Percentiles rank a stretch among this genome's conserved stretches.
phyloP scores from a whole-genome alignment of 2,888 invertebrate genomes.

The Erannis defoliaria region DNA sequence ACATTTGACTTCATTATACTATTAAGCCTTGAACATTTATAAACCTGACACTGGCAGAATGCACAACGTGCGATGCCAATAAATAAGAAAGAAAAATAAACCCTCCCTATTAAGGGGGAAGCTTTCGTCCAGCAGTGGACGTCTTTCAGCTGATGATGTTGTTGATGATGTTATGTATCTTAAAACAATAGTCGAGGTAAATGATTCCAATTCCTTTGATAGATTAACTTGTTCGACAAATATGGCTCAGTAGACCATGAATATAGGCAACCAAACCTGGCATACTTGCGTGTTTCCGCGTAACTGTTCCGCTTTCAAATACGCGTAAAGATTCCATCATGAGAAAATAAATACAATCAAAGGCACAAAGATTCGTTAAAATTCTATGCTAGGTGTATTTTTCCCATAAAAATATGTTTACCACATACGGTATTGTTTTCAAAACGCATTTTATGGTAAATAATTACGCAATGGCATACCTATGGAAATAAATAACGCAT shows the following conservation, averaged over 20 bases:
- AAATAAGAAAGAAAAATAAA: too few species aligned
- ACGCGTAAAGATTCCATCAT: neutral
- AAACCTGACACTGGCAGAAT: too few species aligned
- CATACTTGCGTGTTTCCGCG: constrained; percentile 12
- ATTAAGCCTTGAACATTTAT: too few species aligned
- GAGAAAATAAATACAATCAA: constrained; percentile 16
- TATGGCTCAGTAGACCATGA: constrained; percentile 17
- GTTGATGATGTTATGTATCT: neutral
- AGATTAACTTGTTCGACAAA: constrained; percentile 11
- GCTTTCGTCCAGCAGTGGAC: too few species aligned
- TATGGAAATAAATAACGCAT: too few species aligned
- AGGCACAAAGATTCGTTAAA: constrained; percentile 3
- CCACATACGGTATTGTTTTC: neutral
- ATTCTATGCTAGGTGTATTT: constrained; percentile 4
- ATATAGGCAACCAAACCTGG: constrained; percentile 3
- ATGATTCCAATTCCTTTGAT: constrained; percentile 30
- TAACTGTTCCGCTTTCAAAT: constrained; percentile 24
- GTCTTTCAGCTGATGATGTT: too few species aligned
- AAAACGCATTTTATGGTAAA: neutral
- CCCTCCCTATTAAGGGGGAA: too few species aligned
- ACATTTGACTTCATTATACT: too few species aligned
- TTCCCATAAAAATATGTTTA: constrained; percentile 7
- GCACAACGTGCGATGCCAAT: too few species aligned
- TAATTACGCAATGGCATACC: neutral
- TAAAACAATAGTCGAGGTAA: constrained; percentile 19